Evolutionary conservation across 2,113 vertebrate genomes (phyloP).

Genomic region (Serinus canaria): DNA sequence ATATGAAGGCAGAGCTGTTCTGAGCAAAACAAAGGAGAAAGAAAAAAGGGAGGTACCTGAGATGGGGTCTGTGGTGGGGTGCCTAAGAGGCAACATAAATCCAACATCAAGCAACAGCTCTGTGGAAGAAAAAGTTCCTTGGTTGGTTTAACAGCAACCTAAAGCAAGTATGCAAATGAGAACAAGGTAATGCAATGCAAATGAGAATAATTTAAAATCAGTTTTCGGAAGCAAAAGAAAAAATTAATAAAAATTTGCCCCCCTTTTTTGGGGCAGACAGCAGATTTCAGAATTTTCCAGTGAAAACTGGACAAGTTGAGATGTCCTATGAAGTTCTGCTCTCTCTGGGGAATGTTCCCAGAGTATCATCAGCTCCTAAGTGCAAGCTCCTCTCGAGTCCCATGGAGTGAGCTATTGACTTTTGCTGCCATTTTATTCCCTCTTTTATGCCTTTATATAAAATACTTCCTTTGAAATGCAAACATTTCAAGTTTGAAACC

Average conservation of each 20-base stretch:
- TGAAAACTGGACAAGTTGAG: neutral
- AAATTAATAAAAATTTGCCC: neutral
- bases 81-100: neutral
- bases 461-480: neutral
- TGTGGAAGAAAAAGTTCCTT: neutral
- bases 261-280: neutral
- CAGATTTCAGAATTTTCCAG: neutral
- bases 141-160: neutral
- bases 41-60: neutral
- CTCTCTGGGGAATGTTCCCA: neutral
- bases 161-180: neutral
- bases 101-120: neutral
- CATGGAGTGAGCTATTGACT: neutral
- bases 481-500: neutral
- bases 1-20: neutral
- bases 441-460: neutral
- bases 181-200: neutral
- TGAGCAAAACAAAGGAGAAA: neutral
- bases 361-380: neutral
- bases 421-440: neutral
- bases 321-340: neutral
- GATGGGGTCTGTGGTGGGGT: neutral
- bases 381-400: neutral
- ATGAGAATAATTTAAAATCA: neutral
- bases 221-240: neutral